phyloP scores from a whole-genome alignment of 2,888 invertebrate genomes.

The Nemotelus pantherinus region DNA sequence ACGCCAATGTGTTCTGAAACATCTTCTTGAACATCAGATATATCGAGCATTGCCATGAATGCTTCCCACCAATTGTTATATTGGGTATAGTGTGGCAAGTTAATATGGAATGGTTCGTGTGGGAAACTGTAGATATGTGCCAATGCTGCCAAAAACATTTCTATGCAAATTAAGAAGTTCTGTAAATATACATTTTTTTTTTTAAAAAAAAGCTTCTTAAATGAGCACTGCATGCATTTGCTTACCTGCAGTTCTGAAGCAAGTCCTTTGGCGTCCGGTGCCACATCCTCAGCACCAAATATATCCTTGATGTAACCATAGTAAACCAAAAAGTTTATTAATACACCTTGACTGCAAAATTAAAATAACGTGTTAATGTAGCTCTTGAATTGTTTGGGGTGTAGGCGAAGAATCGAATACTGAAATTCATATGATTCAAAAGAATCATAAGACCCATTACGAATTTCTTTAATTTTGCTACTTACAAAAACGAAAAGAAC shows the following conservation, averaged over 20 bases:
- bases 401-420: constrained; percentile 26
- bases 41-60: constrained; percentile 93
- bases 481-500: constrained; percentile 98
- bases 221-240: neutral
- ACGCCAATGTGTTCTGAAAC: constrained; percentile 93
- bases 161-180: constrained; percentile 96
- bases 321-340: constrained; percentile 87
- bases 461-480: constrained; percentile 53
- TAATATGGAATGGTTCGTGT: constrained; percentile 82
- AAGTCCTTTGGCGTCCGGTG: constrained; percentile 75
- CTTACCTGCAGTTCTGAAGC: constrained; percentile 84
- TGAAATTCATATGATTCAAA: too few relatives aligned
- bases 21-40: constrained; percentile 94
- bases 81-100: constrained; percentile 68
- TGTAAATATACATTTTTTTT: constrained; percentile 64
- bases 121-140: constrained; percentile 97
- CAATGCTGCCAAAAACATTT: constrained; percentile 96
- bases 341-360: constrained; percentile 85
- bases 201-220: constrained; percentile 20
- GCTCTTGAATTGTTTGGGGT: neutral
- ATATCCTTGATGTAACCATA: constrained; percentile 81
- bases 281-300: constrained; percentile 74
- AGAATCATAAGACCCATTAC: neutral
- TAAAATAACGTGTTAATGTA: constrained; percentile 47
- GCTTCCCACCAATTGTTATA: constrained; percentile 76